Base-by-base conservation (phyloP, 1,140 invertebrate species). In the Neodiprion pinetum region DNA sequence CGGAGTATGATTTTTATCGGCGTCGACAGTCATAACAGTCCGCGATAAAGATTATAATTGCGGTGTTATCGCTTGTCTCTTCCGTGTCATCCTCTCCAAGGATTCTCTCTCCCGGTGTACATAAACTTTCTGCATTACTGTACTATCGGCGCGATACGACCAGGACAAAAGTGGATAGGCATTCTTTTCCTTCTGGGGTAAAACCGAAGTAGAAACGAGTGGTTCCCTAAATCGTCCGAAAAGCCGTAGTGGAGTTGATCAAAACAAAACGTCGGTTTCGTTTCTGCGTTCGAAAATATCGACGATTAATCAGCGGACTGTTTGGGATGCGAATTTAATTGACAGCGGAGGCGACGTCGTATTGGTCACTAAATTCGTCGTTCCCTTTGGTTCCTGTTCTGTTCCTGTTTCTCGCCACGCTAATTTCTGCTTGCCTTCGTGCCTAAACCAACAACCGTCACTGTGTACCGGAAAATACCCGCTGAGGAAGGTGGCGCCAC, bases 11-110 rank as follows among this genome's bases (percentile, higher is more conserved):
- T 61, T 61, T 40, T 61, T 61, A 61, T 61, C 53, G 53, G 11
- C n/a, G 53, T 61, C 53, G 53, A 61, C 53, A 14, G 53, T 61
- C 53, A 17, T 61, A 61, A 61, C 53, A 61, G 53, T 61, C n/a
- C 53, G 53, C 53, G 53, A 61, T 61, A 61, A 61, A 61, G 53
- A 61, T 61, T 61, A 61, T 61, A 61, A 61, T 61, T 61, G 53
- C 53, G n/a, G 53, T 17, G 53, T 61, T 61, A 61, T 61, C 53
- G 53, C 53, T 9, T 61, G 53, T 61, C 53, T 61, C 53, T 61
- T 61, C 53, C 53, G 53, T 61, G 5, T 61, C 53, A 61, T 8
- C 28, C 11, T 61, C 53, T 17, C n/a, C 11, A 9, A 61, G 11
- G 11, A 61, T 61, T 61, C n/a, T 61, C n/a, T 8, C 53, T 17